phyloP scores from a whole-genome alignment of 2,113 vertebrate species.

The Fulmarus glacialis region DNA sequence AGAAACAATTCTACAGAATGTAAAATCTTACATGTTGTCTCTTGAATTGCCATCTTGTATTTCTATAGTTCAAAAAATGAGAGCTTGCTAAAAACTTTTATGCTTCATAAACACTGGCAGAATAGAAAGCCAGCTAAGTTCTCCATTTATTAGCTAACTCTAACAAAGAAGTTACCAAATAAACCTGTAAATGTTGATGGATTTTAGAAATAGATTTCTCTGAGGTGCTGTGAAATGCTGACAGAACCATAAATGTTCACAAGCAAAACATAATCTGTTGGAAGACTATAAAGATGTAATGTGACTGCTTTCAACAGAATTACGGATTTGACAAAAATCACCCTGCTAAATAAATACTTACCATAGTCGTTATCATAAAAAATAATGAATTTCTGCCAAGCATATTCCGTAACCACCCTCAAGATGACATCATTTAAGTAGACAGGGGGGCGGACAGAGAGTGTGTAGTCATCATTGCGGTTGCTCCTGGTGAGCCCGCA shows the following conservation, averaged over 20 bases:
- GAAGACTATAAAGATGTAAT: background rate
- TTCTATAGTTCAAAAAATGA: background rate
- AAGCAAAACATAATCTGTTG: background rate
- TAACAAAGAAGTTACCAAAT: background rate
- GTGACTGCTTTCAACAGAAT: background rate
- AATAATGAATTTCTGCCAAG: constrained; percentile 98
- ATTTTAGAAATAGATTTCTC: background rate
- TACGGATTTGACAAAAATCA: background rate
- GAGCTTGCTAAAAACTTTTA: background rate
- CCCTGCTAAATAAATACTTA: constrained; percentile 70
- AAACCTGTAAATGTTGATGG: background rate
- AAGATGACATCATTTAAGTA: constrained; percentile 96
- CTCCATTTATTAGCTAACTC: background rate
- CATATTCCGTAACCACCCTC: constrained; percentile 93
- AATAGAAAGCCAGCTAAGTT: background rate
- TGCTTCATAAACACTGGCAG: background rate
- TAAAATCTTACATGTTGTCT: background rate
- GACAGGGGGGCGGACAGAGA: constrained; percentile 93
- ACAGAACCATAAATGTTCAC: background rate
- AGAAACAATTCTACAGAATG: background rate
- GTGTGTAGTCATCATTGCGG: constrained; percentile 93
- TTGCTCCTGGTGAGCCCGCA: constrained; percentile 85
- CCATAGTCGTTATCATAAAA: constrained; percentile 97
- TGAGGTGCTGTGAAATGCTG: background rate
- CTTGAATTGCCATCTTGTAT: background rate